Conservation (phyloP, 2,113 vertebrate species). For the Orcinus orca region DNA sequence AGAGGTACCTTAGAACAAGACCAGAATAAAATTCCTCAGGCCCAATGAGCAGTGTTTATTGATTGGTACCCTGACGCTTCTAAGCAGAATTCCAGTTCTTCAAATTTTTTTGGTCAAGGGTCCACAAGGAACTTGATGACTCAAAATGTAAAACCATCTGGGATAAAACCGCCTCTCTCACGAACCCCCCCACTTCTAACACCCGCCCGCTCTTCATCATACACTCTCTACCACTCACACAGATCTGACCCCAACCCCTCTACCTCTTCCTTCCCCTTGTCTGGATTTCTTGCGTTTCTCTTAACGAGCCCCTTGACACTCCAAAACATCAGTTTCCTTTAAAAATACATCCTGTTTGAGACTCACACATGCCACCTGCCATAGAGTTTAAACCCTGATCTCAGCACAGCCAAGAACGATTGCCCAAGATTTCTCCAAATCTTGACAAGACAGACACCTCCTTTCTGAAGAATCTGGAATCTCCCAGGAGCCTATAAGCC, state of each 20-base stretch:
- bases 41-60: not conserved
- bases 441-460: not conserved
- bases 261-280: not conserved
- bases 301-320: not conserved
- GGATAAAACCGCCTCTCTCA: not conserved
- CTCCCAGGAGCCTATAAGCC: not conserved
- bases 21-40: not conserved
- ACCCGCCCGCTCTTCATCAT: too few species aligned
- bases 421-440: not conserved
- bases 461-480: not conserved
- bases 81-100: not conserved
- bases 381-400: not conserved
- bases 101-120: not conserved
- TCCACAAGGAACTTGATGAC: not conserved
- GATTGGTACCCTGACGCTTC: not conserved
- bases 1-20: not conserved
- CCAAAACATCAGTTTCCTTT: not conserved
- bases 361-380: not conserved
- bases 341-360: not conserved
- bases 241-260: not conserved
- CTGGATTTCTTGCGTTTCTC: not conserved
- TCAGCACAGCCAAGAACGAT: not conserved
- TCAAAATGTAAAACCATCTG: not conserved
- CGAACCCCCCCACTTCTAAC: not conserved
- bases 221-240: not conserved